Evolutionary conservation across 1,140 invertebrate genomes (phyloP), one percentile per base, ranked within the genome.

Genomic region (Drosophila sucinea): DNA sequence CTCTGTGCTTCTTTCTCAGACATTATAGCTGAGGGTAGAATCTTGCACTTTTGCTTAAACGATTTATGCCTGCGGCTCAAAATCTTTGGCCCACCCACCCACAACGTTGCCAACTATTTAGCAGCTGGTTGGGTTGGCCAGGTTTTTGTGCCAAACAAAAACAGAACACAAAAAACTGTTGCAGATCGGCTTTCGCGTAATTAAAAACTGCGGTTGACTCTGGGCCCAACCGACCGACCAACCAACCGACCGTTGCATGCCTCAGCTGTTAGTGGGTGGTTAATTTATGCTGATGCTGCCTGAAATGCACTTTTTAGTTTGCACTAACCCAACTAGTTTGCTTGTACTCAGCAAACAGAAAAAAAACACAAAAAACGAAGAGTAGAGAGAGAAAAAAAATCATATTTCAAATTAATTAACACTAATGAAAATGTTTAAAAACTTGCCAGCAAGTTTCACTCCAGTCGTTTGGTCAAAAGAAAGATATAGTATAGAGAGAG

Each of bases 321-420:
- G 73, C 32, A 33, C 32, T 35, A 38, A 23, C n/a, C 63, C 72
- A 80, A 73, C 75, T 87, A 89, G 79, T 89, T 84, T 89, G 80
- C 77, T 82, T 89, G 83, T 66, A 63, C 70, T 66, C 63, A 67
- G 61, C 57, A 77, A 78, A 78, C 68, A 60, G 17, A 60, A 60
- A 27, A 51, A 23, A 33, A n/a, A n/a, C 6, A 73, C 40, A 67
- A 62, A 56, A 56, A 60, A 65, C 51, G 41, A 35, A 57, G 27
- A 40, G 30, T 30, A 65, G 32, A 63, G 54, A 55, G 60, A 66
- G 30, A 56, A 75, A 78, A 79, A 89, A 83, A 84, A 79, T 77
- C 71, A 87, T 84, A 87, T 87, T 87, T 87, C 84, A 87, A 87
- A 87, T 87, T 87, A 87, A 87, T 89, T 87, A 87, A 87, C 84